Evolutionary conservation across 2,113 vertebrate species (phyloP).

Genomic region (Piliocolobus tephrosceles): DNA sequence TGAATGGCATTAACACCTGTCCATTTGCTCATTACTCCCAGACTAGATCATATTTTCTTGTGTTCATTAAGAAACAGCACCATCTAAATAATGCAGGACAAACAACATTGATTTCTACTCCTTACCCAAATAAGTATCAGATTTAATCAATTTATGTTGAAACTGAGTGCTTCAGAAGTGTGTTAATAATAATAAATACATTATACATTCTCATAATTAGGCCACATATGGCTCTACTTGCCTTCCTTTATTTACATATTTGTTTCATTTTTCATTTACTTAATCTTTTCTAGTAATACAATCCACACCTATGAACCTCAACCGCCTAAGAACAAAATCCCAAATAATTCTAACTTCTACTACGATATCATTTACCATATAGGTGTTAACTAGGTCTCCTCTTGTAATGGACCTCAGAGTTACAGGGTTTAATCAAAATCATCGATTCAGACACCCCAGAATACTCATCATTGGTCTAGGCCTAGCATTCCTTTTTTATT

Average conservation of each 20-base stretch:
- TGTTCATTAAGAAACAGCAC: background rate
- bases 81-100: background rate
- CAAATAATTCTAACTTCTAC: background rate
- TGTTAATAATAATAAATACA: background rate
- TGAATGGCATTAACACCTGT: background rate
- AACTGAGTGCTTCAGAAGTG: background rate
- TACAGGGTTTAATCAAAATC: constrained; percentile 47
- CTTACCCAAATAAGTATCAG: background rate
- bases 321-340: background rate
- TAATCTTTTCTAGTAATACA: background rate
- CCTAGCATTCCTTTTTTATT: background rate
- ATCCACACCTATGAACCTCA: background rate
- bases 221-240: background rate
- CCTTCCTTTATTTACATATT: background rate
- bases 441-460: constrained; percentile 58
- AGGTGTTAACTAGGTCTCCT: background rate
- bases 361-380: background rate
- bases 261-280: background rate
- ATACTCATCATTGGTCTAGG: constrained; percentile 33
- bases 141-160: background rate
- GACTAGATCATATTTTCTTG: background rate
- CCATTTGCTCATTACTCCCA: background rate
- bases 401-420: constrained; percentile 27
- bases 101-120: background rate
- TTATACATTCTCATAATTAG: background rate